Percentiles rank a stretch among this genome's conserved stretches.
Evolutionary conservation across 2,113 vertebrate genomes (phyloP).

Genomic region (Oophaga pumilio): DNA sequence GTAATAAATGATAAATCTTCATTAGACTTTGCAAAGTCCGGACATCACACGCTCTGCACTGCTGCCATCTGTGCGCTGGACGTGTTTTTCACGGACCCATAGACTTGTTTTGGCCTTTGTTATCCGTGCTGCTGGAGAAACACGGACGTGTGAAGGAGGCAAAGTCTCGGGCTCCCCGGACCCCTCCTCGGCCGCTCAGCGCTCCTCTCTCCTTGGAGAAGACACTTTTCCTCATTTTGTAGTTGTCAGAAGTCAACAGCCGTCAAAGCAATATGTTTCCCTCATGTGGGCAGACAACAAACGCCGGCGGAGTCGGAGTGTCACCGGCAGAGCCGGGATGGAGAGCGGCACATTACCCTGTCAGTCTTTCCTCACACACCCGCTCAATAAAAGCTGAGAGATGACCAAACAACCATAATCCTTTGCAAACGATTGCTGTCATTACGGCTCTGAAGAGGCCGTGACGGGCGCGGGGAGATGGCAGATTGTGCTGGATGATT

Average conservation of each 20-base stretch:
- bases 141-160: neutral
- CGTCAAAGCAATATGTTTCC: constrained; percentile 39
- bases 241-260: constrained; percentile 40
- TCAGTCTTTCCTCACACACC: neutral
- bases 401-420: constrained; percentile 17
- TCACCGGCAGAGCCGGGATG: neutral
- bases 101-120: too few relatives aligned
- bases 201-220: constrained; percentile 9
- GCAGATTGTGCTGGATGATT: neutral
- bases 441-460: neutral
- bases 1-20: too few relatives aligned
- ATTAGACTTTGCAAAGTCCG: too few relatives aligned
- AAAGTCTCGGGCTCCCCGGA: neutral
- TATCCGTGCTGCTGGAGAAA: too few relatives aligned
- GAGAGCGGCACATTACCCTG: constrained; percentile 42
- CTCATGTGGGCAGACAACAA: constrained; percentile 15
- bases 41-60: too few relatives aligned
- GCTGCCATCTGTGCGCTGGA: too few relatives aligned
- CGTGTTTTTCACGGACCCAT: too few relatives aligned
- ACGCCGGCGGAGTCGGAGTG: constrained; percentile 4
- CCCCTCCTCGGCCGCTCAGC: neutral
- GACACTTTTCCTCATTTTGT: constrained; percentile 5
- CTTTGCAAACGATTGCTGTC: constrained; percentile 4
- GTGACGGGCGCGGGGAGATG: neutral
- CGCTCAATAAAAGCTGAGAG: constrained; percentile 17